phyloP scores from a whole-genome alignment of 2,113 vertebrate species.

The Semnornis frantzii region DNA sequence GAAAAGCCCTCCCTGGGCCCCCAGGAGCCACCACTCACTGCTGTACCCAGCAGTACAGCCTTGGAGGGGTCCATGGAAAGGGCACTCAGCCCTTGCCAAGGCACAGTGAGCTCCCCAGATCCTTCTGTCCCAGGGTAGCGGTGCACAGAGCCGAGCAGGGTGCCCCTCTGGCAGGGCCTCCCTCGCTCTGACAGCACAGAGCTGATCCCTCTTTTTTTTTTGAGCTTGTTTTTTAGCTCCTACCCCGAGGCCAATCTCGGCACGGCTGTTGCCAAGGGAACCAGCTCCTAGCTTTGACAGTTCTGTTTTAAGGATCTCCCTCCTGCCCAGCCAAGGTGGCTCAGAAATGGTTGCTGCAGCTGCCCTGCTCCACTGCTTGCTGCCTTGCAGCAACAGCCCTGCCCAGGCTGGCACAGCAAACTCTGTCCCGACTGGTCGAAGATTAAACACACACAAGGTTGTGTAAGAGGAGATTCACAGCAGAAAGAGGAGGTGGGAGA shows the following conservation, averaged over 20 bases:
- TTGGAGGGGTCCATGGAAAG: not conserved
- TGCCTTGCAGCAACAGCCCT: not conserved
- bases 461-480: not conserved
- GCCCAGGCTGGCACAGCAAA: not conserved
- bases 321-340: conserved; percentile 23
- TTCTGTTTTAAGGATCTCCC: conserved; percentile 44
- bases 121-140: fast-evolving
- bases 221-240: conserved; percentile 28
- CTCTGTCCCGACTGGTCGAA: fast-evolving
- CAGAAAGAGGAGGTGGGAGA: not conserved
- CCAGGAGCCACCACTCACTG: no score
- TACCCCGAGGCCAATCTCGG: conserved; percentile 47
- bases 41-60: no score
- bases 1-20: not conserved
- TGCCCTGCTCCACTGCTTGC: not conserved
- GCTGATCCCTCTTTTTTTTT: not conserved
- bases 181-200: not conserved
- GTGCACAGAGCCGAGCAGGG: not conserved
- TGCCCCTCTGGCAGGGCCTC: not conserved
- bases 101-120: fast-evolving
- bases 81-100: fast-evolving
- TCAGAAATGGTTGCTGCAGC: not conserved
- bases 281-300: conserved; percentile 46
- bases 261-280: conserved; percentile 60
- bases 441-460: not conserved